phyloP scores from a whole-genome alignment of 2,113 vertebrate genomes.

The Rana temporaria region DNA sequence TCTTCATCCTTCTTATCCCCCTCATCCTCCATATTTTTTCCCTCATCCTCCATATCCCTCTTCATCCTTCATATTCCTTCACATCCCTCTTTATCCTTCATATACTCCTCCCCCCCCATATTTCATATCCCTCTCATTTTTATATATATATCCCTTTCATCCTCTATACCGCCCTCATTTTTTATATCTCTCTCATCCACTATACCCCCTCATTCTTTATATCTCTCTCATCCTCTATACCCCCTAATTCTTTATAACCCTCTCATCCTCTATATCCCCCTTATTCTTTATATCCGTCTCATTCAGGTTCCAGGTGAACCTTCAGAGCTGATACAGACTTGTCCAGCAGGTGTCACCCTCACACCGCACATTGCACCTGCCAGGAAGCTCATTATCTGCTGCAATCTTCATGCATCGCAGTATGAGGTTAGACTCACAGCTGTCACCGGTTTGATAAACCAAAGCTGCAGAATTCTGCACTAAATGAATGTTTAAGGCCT shows the following conservation, averaged over 20 bases:
- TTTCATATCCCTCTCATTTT: no score
- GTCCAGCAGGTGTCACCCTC: slow-evolving; percentile 44
- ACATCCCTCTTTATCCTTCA: no score
- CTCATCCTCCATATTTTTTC: no score
- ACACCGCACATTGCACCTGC: not conserved
- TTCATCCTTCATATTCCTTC: no score
- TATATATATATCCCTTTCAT: no score
- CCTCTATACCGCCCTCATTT: no score
- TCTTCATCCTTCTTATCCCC: no score
- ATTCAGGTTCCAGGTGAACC: not conserved
- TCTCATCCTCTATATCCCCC: not conserved
- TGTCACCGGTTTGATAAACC: slow-evolving; percentile 23
- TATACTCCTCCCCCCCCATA: no score
- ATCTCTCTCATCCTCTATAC: not conserved
- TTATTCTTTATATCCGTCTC: no score
- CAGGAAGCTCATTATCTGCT: not conserved
- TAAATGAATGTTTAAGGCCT: slow-evolving; percentile 50
- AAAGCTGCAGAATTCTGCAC: slow-evolving; percentile 36
- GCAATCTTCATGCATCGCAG: slow-evolving; percentile 12
- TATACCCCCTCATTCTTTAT: not conserved
- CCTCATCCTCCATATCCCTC: no score
- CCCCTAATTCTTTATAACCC: not conserved
- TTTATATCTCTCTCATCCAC: not conserved
- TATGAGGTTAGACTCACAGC: slow-evolving; percentile 37
- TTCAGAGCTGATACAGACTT: not conserved